Percentiles rank a stretch among this genome's conserved stretches.
These are phyloP conservation scores for Pseudobourletiella spinata DNA, from an alignment of 1,140 invertebrate species.

Conservation along the genomic window DNA sequence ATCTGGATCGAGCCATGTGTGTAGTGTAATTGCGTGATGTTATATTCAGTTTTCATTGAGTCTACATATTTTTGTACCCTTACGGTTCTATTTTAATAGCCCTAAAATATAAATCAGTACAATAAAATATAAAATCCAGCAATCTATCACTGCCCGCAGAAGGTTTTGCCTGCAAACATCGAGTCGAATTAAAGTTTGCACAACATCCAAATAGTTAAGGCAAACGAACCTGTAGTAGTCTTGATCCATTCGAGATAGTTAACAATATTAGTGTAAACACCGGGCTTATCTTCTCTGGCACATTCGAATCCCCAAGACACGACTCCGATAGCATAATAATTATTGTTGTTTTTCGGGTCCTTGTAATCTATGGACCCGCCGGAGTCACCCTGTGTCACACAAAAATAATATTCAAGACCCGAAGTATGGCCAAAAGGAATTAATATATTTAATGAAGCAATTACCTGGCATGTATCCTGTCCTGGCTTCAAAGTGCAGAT, in stretches of 20 bases:
- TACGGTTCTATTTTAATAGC: no score
- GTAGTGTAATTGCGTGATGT: no score
- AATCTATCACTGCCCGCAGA: no score
- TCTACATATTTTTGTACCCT: no score
- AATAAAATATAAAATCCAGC: no score
- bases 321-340: conserved; percentile 46
- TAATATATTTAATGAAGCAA: conserved; percentile 6
- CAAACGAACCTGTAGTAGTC: no score
- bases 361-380: conserved; percentile 37
- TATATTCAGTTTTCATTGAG: no score
- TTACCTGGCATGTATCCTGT: conserved; percentile 17
- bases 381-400: conserved; percentile 52
- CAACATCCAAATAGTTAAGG: no score
- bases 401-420: conserved; percentile 37
- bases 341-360: conserved; percentile 41
- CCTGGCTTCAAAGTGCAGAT: conserved; percentile 54
- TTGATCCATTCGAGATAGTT: conserved; percentile 71
- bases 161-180: no score
- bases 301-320: conserved; percentile 54
- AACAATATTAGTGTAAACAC: conserved; percentile 73
- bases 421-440: not conserved
- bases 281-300: conserved; percentile 74
- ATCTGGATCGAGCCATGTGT: no score
- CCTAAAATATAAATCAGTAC: no score
- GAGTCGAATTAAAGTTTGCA: no score